phyloP scores from a whole-genome alignment of 2,113 vertebrate genomes.

The Gambusia holbrooki region DNA sequence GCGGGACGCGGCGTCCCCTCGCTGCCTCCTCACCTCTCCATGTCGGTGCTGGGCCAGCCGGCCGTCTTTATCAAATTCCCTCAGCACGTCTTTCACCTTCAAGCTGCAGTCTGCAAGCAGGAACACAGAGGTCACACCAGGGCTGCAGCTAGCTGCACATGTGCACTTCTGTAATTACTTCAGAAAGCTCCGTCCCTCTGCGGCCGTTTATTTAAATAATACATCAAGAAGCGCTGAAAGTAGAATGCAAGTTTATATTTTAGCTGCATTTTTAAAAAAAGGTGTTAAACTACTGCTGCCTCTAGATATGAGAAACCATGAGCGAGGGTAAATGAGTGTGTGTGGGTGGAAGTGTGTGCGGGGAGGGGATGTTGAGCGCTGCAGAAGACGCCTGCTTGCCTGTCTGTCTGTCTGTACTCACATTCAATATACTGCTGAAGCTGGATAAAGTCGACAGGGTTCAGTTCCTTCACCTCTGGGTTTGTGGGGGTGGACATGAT shows the following conservation, averaged over 20 bases:
- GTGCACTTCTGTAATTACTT: background rate
- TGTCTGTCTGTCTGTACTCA: constrained; percentile 80
- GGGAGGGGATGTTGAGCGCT: constrained; percentile 38
- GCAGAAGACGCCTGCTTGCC: constrained; percentile 47
- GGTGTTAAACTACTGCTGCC: constrained; percentile 47
- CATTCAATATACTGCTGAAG: constrained; percentile 94
- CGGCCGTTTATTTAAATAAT: background rate
- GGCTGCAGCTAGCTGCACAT: background rate
- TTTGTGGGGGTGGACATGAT: constrained; percentile 77
- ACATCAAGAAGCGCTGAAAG: constrained; percentile 6
- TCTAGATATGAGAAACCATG: constrained; percentile 56
- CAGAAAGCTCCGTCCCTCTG: background rate
- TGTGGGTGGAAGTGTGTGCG: constrained; percentile 58
- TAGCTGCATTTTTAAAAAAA: constrained; percentile 6
- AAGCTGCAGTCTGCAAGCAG: constrained; percentile 84
- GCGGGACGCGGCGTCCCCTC: constrained; percentile 23
- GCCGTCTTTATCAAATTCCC: constrained; percentile 84
- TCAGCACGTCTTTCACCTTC: constrained; percentile 91
- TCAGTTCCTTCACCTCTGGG: constrained; percentile 84
- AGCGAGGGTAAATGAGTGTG: constrained; percentile 57
- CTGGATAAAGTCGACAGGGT: constrained; percentile 90
- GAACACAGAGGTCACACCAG: constrained; percentile 50
- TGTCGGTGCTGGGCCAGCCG: constrained; percentile 80
- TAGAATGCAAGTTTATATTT: background rate
- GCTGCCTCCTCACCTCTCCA: constrained; percentile 84